phyloP scores from a whole-genome alignment of 2,797 vertebrate genomes.

The Protosalanx chinensis region DNA sequence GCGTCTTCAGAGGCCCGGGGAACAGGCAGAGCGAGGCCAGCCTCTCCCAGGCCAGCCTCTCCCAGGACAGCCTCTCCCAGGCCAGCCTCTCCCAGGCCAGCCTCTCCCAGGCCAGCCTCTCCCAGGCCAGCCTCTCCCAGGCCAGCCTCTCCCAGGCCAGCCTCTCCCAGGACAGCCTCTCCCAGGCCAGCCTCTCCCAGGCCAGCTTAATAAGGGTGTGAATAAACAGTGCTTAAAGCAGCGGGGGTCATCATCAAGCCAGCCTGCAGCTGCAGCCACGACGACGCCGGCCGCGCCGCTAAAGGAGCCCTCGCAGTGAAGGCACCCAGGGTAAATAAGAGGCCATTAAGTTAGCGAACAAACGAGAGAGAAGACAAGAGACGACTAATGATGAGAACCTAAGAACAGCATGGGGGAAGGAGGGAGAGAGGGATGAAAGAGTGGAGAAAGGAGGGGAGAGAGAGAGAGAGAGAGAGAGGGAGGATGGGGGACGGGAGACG shows the following conservation, averaged over 20 bases:
- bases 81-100: not conserved
- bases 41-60: slow-evolving; percentile 22
- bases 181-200: slow-evolving; percentile 24
- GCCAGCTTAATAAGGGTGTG: slow-evolving; percentile 31
- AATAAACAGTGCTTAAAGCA: slow-evolving; percentile 27
- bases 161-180: no score
- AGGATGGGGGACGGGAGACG: not conserved
- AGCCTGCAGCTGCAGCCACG: slow-evolving; percentile 12
- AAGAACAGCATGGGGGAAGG: slow-evolving; percentile 25
- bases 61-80: no score
- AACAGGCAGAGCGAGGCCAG: not conserved
- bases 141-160: not conserved
- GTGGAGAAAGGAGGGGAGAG: not conserved
- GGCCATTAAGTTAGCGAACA: slow-evolving; percentile 11
- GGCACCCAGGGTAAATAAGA: slow-evolving; percentile 18
- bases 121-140: not conserved
- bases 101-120: slow-evolving; percentile 1
- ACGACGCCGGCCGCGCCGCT: not conserved
- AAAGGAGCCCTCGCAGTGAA: not conserved
- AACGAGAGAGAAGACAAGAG: not conserved
- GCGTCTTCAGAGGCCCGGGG: not conserved
- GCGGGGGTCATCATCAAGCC: slow-evolving; percentile 29
- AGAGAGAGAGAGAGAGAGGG: slow-evolving; percentile 18
- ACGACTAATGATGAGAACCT: slow-evolving; percentile 15
- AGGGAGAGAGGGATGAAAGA: not conserved